phyloP scores from a whole-genome alignment of 2,113 vertebrate species.

The Podarcis muralis region DNA sequence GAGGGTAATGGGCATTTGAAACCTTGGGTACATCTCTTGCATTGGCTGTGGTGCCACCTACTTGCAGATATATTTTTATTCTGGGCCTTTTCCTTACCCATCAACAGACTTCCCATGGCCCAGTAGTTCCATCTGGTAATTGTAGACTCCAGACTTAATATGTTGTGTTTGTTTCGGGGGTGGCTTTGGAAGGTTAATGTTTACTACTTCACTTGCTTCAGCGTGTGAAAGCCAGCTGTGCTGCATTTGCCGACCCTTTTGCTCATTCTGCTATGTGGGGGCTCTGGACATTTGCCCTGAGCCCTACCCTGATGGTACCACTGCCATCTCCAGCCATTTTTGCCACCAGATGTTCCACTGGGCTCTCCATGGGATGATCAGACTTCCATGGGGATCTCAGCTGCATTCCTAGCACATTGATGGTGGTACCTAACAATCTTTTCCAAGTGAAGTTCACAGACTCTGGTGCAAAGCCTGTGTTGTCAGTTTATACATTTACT shows the following conservation, averaged over 20 bases:
- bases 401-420: background rate
- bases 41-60: background rate
- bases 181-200: background rate
- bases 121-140: background rate
- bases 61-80: background rate
- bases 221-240: background rate
- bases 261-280: background rate
- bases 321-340: background rate
- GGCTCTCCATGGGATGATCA: background rate
- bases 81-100: background rate
- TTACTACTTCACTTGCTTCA: background rate
- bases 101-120: background rate
- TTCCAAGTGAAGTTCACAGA: background rate
- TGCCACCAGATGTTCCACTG: background rate
- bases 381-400: background rate
- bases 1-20: background rate
- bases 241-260: background rate
- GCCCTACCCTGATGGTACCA: background rate
- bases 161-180: background rate
- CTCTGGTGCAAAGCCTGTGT: background rate
- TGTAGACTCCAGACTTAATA: background rate
- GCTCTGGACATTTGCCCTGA: background rate
- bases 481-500: background rate
- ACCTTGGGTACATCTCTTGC: background rate
- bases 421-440: background rate